phyloP scores from a whole-genome alignment of 1,140 invertebrate genomes.

The Colletes latitarsis region DNA sequence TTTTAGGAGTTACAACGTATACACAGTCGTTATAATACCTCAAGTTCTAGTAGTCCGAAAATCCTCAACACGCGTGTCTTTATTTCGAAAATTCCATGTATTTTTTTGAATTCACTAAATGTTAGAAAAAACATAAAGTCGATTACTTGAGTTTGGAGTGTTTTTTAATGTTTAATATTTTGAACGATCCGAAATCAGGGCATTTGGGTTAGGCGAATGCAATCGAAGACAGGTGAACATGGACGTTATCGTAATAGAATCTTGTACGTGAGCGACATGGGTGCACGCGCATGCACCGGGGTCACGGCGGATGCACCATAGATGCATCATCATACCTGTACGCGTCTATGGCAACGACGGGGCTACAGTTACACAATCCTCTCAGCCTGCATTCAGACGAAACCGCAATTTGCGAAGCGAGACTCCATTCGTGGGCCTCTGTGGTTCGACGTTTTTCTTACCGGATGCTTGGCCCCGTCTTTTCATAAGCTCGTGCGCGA shows the following conservation, averaged over 20 bases:
- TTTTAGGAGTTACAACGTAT: no score
- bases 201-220: background rate
- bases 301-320: conserved; percentile 62
- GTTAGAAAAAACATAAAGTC: no score
- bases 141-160: no score
- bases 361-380: conserved; percentile 52
- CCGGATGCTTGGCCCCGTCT: conserved; percentile 21
- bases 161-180: no score
- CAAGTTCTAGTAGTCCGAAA: no score
- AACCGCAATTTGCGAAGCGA: conserved; percentile 30
- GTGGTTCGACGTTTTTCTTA: conserved; percentile 2
- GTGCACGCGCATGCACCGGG: conserved; percentile 55
- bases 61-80: no score
- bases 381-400: conserved; percentile 23
- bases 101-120: no score
- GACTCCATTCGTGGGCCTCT: background rate
- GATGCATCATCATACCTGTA: conserved; percentile 49
- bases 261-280: conserved; percentile 43
- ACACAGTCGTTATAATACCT: no score
- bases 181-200: no score
- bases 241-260: conserved; percentile 45
- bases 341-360: conserved; percentile 42
- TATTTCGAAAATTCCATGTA: no score
- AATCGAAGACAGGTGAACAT: conserved; percentile 46
- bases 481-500: conserved; percentile 25